These are phyloP conservation scores for Tenthredo scrophulariae DNA, from an alignment of 2,888 invertebrate genomes.

Conservation along the genomic window DNA sequence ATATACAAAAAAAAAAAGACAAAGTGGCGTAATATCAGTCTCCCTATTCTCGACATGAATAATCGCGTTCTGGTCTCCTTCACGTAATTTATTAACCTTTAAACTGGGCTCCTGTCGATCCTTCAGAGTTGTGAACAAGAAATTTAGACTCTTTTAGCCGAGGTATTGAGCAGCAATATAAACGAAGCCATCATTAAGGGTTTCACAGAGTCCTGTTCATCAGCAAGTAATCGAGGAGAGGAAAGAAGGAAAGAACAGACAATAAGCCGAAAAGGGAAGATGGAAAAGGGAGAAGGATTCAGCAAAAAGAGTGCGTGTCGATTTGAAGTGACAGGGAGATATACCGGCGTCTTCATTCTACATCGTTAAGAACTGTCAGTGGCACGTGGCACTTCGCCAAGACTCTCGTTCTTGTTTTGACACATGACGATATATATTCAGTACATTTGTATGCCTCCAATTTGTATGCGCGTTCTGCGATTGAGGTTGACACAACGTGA, in stretches of 20 bases:
- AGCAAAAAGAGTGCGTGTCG: slow-evolving; percentile 14
- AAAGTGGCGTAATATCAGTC: not conserved
- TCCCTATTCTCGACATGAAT: not conserved
- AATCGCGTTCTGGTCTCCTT: not conserved
- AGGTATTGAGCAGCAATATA: not conserved
- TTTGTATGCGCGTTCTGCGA: slow-evolving; percentile 5
- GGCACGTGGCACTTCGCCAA: slow-evolving; percentile 40
- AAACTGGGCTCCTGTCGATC: not conserved
- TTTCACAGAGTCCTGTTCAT: not conserved
- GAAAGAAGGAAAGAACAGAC: not conserved
- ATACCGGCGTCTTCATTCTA: slow-evolving; percentile 23
- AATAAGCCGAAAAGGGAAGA: slow-evolving; percentile 2
- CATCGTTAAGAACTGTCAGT: slow-evolving; percentile 33
- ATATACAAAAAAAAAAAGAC: not conserved
- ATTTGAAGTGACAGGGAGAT: slow-evolving; percentile 24
- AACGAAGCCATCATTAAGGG: not conserved
- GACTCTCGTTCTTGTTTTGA: slow-evolving; percentile 42
- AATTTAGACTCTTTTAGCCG: not conserved
- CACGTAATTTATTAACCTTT: not conserved
- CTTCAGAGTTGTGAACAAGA: not conserved
- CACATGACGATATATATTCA: slow-evolving; percentile 28
- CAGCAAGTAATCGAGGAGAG: not conserved
- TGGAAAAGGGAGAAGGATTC: slow-evolving; percentile 1
- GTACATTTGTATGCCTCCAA: slow-evolving; percentile 4
- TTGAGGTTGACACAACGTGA: not conserved